Base-by-base conservation (phyloP, 2,797 vertebrate genomes). In the Chrosomus eos region DNA sequence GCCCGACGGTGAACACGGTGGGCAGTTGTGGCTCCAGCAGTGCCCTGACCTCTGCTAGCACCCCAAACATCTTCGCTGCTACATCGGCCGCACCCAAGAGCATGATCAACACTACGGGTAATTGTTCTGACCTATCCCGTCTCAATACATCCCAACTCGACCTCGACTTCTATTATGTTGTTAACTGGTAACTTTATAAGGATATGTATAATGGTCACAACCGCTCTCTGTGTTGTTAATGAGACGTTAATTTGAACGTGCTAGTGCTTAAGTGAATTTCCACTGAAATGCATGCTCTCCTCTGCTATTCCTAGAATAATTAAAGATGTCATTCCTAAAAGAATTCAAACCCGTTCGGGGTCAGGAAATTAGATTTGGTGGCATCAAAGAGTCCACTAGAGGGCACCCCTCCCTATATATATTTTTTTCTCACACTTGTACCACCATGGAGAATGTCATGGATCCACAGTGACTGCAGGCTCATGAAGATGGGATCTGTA, bases 91-190 rank as follows among this genome's bases (percentile, higher is more conserved):
- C 96, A 88, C 97, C 97, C 90, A 99, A 98, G 96, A 98, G 97
- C 96, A 99, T 98, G 97, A 99, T 99, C 94, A 99, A 99, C 96
- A 99, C 98, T 91, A 97, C 96, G 95, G 96, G 96, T 97, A 97
- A 26, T 33, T 5, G 3, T n/a, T 48, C 5, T 19, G 51, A n/a
- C 48, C 26, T 19, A 33, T 10, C 51, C 7, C 3, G 3, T 36
- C 36, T 45, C 38, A 5, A 8, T 23, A 43, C n/a, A 55, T 62
- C 8, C 21, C n/a, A n/a, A 80, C 18, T 14, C 23, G 43, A 18
- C 62, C 18, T 23, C 36, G n/a, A n/a, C n/a, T 31, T 28, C 53
- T 73, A 18, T 53, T 31, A 72, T 60, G 48, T 28, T 51, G 64
- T 53, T 31, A 51, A n/a, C 28, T 53, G 66, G 31, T 51, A 73